These are phyloP conservation scores for Ploceus nigricollis DNA, from an alignment of 2,113 vertebrate genomes.

Conservation along the genomic window DNA sequence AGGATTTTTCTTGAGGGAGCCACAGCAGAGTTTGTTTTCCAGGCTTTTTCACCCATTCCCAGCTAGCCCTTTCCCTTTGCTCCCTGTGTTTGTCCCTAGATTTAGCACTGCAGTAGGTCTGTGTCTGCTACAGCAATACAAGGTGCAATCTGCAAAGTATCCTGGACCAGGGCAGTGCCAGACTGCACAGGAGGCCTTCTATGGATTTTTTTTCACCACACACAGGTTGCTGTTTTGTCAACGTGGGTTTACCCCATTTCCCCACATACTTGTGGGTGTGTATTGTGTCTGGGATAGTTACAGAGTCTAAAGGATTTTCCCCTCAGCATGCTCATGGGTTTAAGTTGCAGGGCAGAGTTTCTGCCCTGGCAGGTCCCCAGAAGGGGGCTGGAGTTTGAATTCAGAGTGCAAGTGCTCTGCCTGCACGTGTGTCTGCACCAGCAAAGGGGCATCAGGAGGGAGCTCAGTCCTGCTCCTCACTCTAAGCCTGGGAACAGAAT, in stretches of 20 bases:
- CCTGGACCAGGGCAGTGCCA: not conserved
- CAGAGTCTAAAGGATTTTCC: not conserved
- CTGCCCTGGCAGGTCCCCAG: not conserved
- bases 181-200: not conserved
- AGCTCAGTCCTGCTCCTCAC: not conserved
- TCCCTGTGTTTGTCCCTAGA: not conserved
- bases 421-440: not conserved
- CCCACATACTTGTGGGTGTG: accelerated
- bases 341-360: not conserved
- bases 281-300: not conserved
- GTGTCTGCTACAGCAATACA: not conserved
- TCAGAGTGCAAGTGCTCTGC: not conserved
- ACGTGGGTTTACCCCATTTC: not conserved
- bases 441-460: accelerated
- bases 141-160: not conserved
- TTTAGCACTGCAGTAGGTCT: not conserved
- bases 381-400: not conserved
- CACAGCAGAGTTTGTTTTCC: not conserved
- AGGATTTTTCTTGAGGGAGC: not conserved
- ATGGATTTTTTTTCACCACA: not conserved
- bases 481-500: not conserved
- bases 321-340: not conserved
- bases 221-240: not conserved
- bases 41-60: not conserved
- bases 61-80: not conserved